Evolutionary conservation across 2,113 vertebrate genomes (phyloP).

Genomic region (Myiagra hebetior): DNA sequence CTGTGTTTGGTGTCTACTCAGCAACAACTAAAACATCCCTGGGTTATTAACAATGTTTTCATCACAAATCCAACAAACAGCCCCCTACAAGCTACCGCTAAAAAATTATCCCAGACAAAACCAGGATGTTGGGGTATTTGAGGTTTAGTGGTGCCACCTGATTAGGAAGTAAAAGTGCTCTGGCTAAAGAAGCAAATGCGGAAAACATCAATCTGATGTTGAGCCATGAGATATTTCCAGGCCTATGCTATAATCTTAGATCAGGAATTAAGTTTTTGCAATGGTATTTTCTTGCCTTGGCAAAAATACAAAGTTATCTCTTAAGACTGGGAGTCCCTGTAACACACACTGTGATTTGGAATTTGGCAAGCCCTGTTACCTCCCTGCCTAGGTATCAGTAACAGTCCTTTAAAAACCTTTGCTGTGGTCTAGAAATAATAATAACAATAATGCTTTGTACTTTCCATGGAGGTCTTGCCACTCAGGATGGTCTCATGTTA

Average conservation of each 20-base stretch:
- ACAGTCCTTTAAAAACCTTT: not conserved
- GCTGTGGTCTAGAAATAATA: not conserved
- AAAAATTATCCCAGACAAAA: not conserved
- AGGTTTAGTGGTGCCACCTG: not conserved
- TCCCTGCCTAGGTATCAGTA: not conserved
- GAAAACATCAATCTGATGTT: not conserved
- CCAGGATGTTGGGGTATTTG: rapidly evolving
- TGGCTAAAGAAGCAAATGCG: not conserved
- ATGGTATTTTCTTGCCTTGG: not conserved
- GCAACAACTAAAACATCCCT: not conserved
- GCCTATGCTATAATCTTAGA: not conserved
- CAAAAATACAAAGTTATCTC: not conserved
- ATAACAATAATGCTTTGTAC: not conserved
- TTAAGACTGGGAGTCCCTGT: not conserved
- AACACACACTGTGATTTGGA: not conserved
- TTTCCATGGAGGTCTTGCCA: not conserved
- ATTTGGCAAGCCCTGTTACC: not conserved
- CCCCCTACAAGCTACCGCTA: not conserved
- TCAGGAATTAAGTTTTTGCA: not conserved
- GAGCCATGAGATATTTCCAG: not conserved
- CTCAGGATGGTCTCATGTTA: not conserved
- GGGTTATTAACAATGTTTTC: not conserved
- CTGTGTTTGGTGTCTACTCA: not conserved
- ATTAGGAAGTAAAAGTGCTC: not conserved
- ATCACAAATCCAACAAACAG: not conserved